These are phyloP conservation scores for Cataglyphis altisquamis DNA, from an alignment of 2,888 invertebrate species.

Conservation along the genomic window DNA sequence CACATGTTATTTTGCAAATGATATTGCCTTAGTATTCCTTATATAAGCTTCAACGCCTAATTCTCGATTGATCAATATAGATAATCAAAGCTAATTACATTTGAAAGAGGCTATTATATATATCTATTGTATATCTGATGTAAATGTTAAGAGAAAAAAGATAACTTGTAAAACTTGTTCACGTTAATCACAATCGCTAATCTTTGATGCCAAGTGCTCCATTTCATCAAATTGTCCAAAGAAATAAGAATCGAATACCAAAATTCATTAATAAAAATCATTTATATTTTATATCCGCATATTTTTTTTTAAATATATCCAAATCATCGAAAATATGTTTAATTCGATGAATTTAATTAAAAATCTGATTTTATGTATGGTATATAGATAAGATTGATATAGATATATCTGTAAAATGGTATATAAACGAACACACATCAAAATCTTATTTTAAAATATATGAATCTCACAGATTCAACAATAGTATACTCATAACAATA, in stretches of 20 bases:
- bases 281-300: constrained; percentile 28
- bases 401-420: background rate
- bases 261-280: constrained; percentile 16
- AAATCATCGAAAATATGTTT: background rate
- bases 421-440: background rate
- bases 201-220: constrained; percentile 24
- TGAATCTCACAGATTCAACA: background rate
- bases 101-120: constrained; percentile 18
- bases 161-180: background rate
- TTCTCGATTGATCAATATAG: constrained; percentile 43
- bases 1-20: constrained; percentile 63
- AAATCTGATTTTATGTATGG: background rate
- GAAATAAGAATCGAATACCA: background rate
- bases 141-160: constrained; percentile 22
- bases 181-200: constrained; percentile 3
- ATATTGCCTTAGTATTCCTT: constrained; percentile 66
- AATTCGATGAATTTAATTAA: constrained; percentile 30
- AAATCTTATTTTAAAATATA: constrained; percentile 29
- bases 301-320: background rate
- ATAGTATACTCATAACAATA: constrained; percentile 8
- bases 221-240: constrained; percentile 16
- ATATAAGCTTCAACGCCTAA: constrained; percentile 70
- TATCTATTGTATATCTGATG: constrained; percentile 11
- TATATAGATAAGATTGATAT: background rate
- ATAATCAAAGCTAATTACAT: constrained; percentile 28